A percentile compares a stretch with the other conserved stretches of the same genome.
phyloP scores from a whole-genome alignment of 2,797 vertebrate species.

The Typhlichthys subterraneus region DNA sequence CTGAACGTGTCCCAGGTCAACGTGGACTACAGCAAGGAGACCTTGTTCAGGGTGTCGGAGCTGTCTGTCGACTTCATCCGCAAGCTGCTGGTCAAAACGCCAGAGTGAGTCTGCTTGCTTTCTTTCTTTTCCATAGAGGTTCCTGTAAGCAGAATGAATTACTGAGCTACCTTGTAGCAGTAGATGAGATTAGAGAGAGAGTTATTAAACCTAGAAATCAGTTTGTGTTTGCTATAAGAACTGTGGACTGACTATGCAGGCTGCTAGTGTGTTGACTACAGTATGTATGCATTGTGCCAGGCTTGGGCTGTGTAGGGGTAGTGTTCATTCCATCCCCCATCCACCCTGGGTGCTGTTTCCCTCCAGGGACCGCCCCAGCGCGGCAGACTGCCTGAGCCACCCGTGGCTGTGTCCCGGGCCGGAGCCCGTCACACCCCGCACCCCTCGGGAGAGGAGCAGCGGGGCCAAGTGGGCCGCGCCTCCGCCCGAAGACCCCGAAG shows the following conservation, averaged over 20 bases:
- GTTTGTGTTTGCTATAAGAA: too few relatives aligned
- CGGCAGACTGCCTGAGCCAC: slow-evolving; percentile 89
- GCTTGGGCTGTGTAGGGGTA: too few relatives aligned
- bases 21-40: slow-evolving; percentile 91
- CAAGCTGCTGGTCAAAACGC: slow-evolving; percentile 90
- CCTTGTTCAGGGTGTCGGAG: slow-evolving; percentile 87
- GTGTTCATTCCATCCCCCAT: too few relatives aligned
- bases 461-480: slow-evolving; percentile 76
- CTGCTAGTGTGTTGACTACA: too few relatives aligned
- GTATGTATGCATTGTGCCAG: too few relatives aligned
- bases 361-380: slow-evolving; percentile 87
- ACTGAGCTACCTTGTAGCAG: too few relatives aligned
- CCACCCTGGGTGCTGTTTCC: too few relatives aligned
- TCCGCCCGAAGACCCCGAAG: slow-evolving; percentile 78
- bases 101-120: slow-evolving; percentile 84
- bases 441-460: slow-evolving; percentile 71
- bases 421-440: slow-evolving; percentile 55
- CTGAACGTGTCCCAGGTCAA: slow-evolving; percentile 96
- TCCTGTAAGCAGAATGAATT: too few relatives aligned
- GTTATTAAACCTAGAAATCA: too few relatives aligned
- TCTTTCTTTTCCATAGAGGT: too few relatives aligned
- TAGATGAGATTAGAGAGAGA: too few relatives aligned
- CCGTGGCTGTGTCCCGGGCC: slow-evolving; percentile 83
- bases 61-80: slow-evolving; percentile 92
- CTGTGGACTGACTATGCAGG: too few relatives aligned